Conservation (phyloP, 2,888 invertebrate species). For the Andrena fulva region DNA sequence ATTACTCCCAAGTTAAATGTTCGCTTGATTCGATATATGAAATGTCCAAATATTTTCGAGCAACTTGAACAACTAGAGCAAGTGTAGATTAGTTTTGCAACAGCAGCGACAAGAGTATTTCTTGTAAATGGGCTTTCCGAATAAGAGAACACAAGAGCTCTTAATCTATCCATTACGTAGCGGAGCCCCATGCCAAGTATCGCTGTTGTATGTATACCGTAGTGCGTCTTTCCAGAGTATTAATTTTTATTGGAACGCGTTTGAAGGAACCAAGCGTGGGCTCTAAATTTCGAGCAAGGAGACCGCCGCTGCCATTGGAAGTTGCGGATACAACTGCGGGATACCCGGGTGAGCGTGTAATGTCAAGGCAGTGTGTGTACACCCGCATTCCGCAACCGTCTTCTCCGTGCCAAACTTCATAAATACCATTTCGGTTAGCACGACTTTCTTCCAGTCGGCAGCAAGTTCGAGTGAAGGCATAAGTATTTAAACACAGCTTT, state of each 20-base stretch:
- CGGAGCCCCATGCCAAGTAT: constrained; percentile 11
- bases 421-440: not conserved
- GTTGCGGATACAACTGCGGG: constrained; percentile 33
- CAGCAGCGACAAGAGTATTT: no score
- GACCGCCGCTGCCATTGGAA: constrained; percentile 18
- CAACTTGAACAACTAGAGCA: no score
- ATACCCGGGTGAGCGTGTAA: not conserved
- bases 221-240: not conserved
- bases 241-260: not conserved
- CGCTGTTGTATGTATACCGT: not conserved
- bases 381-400: constrained; percentile 26
- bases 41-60: not conserved
- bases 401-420: constrained; percentile 25
- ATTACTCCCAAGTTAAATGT: not conserved
- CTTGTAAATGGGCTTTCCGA: no score
- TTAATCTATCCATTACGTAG: not conserved
- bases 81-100: no score
- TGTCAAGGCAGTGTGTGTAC: not conserved
- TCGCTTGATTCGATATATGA: not conserved
- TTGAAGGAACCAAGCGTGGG: not conserved
- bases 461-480: not conserved
- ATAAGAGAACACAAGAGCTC: no score
- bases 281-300: constrained; percentile 33
- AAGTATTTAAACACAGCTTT: no score
- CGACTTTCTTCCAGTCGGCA: not conserved